A percentile compares a stretch with the other conserved stretches of the same genome.
Conservation (phyloP, 2,888 invertebrate species). For the Cerastis rubricosa region DNA sequence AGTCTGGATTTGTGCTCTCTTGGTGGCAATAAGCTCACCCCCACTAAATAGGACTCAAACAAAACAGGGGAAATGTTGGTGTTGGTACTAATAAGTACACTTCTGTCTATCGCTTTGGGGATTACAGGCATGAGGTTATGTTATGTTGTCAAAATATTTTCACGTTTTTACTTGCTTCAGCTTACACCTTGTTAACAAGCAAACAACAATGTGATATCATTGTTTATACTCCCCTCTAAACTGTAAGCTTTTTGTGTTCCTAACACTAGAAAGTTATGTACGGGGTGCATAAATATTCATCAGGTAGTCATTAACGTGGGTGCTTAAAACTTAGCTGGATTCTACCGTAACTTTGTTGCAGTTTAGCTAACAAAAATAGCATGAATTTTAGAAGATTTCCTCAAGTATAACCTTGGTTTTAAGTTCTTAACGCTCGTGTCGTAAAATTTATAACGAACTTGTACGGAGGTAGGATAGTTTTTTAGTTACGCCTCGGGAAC, state of each 20-base stretch:
- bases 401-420: slow-evolving; percentile 55
- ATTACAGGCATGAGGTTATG: too few relatives aligned
- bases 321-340: slow-evolving; percentile 62
- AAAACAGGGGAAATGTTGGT: too few relatives aligned
- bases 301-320: slow-evolving; percentile 60
- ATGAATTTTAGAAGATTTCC: slow-evolving; percentile 45
- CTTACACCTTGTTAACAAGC: not conserved
- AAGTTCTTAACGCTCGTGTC: slow-evolving; percentile 48
- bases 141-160: not conserved
- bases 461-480: slow-evolving; percentile 48
- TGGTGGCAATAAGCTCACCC: too few relatives aligned
- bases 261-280: slow-evolving; percentile 52
- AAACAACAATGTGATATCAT: slow-evolving; percentile 25
- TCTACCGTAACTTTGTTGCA: slow-evolving; percentile 56
- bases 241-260: slow-evolving; percentile 19
- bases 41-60: too few relatives aligned
- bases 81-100: too few relatives aligned
- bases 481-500: slow-evolving; percentile 39
- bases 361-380: slow-evolving; percentile 51
- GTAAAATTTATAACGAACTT: slow-evolving; percentile 59
- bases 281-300: slow-evolving; percentile 66
- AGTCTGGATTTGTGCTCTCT: too few relatives aligned
- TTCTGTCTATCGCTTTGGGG: too few relatives aligned
- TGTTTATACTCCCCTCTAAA: slow-evolving; percentile 12
- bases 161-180: not conserved